Percentiles rank a stretch among this genome's conserved stretches.
phyloP scores from a whole-genome alignment of 2,888 invertebrate genomes.

The Hipparchia semele region DNA sequence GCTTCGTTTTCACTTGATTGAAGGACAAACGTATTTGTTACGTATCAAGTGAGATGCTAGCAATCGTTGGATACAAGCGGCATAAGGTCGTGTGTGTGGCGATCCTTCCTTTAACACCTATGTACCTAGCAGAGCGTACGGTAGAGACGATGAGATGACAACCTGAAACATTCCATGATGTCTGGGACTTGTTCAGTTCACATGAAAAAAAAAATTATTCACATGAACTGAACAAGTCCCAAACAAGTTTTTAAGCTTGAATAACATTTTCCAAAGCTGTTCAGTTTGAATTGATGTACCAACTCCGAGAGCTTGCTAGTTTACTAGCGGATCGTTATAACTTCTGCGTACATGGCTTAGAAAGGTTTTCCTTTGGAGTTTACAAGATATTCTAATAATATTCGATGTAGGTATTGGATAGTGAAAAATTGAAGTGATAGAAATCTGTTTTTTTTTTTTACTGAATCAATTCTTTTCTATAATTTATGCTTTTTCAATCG shows the following conservation, averaged over 20 bases:
- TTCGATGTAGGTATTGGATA: no score
- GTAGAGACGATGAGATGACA: neutral
- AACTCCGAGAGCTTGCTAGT: conserved; percentile 25
- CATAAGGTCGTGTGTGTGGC: no score
- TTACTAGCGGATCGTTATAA: conserved; percentile 12
- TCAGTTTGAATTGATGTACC: conserved; percentile 34
- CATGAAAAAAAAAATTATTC: neutral
- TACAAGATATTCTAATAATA: neutral
- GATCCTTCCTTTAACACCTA: no score
- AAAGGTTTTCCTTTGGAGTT: neutral
- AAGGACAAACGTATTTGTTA: no score
- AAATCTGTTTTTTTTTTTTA: no score
- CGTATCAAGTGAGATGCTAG: no score
- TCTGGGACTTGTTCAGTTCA: neutral
- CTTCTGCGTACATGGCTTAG: neutral
- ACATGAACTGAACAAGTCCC: neutral
- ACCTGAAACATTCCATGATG: neutral
- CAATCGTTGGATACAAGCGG: no score
- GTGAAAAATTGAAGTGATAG: no score
- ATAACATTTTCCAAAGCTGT: conserved; percentile 27
- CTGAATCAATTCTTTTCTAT: no score
- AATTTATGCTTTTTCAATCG: no score
- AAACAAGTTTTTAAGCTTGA: conserved; percentile 31
- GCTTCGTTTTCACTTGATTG: no score
- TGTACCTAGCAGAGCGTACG: no score